Evolutionary conservation across 1,140 invertebrate genomes (phyloP), one percentile per base, ranked within the genome.

Genomic region (Euura saliciscinereae): DNA sequence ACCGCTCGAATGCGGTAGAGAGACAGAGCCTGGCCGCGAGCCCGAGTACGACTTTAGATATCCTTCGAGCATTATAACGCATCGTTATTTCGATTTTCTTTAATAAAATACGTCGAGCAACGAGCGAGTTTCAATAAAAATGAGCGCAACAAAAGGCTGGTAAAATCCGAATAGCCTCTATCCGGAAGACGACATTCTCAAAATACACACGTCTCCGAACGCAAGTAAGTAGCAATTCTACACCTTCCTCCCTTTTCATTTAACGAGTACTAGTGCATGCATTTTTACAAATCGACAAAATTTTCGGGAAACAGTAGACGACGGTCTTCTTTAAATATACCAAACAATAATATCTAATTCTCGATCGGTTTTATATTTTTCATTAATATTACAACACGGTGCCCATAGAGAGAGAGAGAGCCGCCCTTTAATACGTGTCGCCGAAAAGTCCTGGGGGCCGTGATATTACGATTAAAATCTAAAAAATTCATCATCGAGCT

Each of bases 1-100:
- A 76, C 75, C 75, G 69, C 70, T 70, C 70, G 71, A 72, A 69
- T 73, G 73, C 73, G 73, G 68, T 76, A 76, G 71, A 74, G 66
- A 75, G 44, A 67, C 8, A 73, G 51, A 69, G 65, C 13, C 51
- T 68, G 67, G 68, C 51, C 51, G 69, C 67, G 65, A 68, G 73
- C 66, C 6, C 43, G 65, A 28, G 28, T 7, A 69, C 45, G 66
- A 45, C 67, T 69, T 65, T 59, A 59, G 51, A 59, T 59, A 59
- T 59, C 51, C 51, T 59, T 59, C 51, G 51, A 59, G 51, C 51
- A 59, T 59, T 59, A 59, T 11, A 59, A n/a, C 51, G 51, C 13
- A 59, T 59, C 51, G 51, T 59, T 59, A 59, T 59, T 59, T 6
- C 51, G 51, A 59, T 59, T 59, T 59, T 59, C 51, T 11, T 59